Base-by-base conservation (phyloP, 2,113 vertebrate genomes). In the Murina feae region DNA sequence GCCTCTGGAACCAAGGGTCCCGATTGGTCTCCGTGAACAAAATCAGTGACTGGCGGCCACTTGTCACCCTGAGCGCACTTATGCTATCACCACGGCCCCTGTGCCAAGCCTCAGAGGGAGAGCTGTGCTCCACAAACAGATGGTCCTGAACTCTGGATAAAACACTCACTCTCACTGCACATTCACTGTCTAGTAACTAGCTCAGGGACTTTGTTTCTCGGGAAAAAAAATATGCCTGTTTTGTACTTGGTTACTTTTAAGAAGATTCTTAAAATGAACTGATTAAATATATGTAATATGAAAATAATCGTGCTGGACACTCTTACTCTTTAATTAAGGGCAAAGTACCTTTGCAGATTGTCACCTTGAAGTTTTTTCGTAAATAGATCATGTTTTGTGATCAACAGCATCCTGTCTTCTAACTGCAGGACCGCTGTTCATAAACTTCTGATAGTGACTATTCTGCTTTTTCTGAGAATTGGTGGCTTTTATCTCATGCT, bases 101-200 rank as follows among this genome's bases (percentile, higher is more conserved):
- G 37, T 7, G 0, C 47, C 78, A 37, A 65, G 92, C 93, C 97
- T 98, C 88, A 90, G 94, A 96, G 66, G 72, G 63, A 92, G 55
- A 95, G 91, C 85, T 16, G 10, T 55, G 49, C 92, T 91, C 39
- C 58, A 84, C 89, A 51, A 55, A 93, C 91, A 97, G 89, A 95
- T 86, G 72, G 94, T 97, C 95, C 93, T 96, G 83, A 97, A 95
- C 95, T 98, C 78, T 95, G 91, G 63, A 85, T 95, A 97, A 93
- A 96, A 91, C n/a, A 65, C 89, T 97, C 95, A 97, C 94, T 95
- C 91, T 95, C 91, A 93, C 97, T 76, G 87, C 79, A 96, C 92
- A 94, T 58, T 35, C 90, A 82, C 94, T 97, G 96, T 97, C 97
- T 97, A 95, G 49, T 98, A 97, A 98, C 98, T 92, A 98, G 96